phyloP scores from a whole-genome alignment of 1,140 invertebrate species.

The Ruditapes philippinarum region DNA sequence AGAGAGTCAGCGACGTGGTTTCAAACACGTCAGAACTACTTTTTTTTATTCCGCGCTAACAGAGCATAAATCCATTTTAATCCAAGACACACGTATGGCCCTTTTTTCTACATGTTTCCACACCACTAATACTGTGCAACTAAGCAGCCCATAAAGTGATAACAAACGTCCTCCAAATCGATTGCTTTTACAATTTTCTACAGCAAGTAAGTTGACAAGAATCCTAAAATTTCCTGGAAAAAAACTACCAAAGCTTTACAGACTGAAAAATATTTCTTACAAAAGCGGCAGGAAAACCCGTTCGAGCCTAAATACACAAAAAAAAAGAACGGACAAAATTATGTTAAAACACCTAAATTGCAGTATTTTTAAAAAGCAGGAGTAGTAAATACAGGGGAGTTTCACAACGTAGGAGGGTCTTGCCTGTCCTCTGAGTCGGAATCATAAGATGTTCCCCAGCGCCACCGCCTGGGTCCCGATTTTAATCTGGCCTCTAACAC shows the following conservation, averaged over 20 bases:
- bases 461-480: slow-evolving; percentile 47
- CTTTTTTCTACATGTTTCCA: slow-evolving; percentile 34
- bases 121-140: neutral
- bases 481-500: slow-evolving; percentile 53
- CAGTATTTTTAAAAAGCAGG: slow-evolving; percentile 11
- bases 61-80: slow-evolving; percentile 28
- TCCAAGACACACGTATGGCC: slow-evolving; percentile 4
- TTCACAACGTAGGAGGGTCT: slow-evolving; percentile 36
- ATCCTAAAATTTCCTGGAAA: slow-evolving; percentile 24
- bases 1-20: slow-evolving; percentile 28
- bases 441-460: slow-evolving; percentile 23
- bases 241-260: slow-evolving; percentile 24
- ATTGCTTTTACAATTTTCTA: neutral
- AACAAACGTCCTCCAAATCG: neutral
- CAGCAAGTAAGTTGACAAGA: neutral
- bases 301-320: neutral
- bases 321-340: neutral
- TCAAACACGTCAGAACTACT: slow-evolving; percentile 14
- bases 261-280: slow-evolving; percentile 21
- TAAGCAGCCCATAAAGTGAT: slow-evolving; percentile 20
- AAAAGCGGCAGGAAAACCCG: slow-evolving; percentile 39
- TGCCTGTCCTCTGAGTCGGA: slow-evolving; percentile 56
- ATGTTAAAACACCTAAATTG: slow-evolving; percentile 19
- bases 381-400: slow-evolving; percentile 9
- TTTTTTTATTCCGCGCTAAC: slow-evolving; percentile 29